A percentile compares a stretch with the other conserved stretches of the same genome.
Evolutionary conservation across 2,888 invertebrate species (phyloP).

Genomic region (Caenorhabditis wallacei): DNA sequence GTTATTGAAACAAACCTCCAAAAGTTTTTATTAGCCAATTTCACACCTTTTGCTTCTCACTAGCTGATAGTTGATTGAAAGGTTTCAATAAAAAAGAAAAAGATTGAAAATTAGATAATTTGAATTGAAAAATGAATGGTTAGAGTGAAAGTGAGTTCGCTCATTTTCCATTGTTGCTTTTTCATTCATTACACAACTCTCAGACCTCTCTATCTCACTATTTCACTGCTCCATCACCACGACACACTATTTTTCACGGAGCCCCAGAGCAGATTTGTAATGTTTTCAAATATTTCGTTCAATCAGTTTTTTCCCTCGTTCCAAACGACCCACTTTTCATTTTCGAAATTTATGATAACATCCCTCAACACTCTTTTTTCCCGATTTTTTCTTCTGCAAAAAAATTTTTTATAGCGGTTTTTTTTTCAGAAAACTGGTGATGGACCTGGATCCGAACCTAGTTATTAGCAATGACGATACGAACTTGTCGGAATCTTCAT

Average conservation of each 20-base stretch:
- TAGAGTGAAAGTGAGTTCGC: neutral
- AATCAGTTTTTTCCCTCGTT: conserved; percentile 52
- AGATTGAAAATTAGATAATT: neutral
- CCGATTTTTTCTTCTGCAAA: conserved; percentile 1
- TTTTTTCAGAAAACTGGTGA: conserved; percentile 59
- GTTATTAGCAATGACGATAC: conserved; percentile 61
- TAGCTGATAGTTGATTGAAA: conserved; percentile 40
- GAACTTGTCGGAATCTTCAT: conserved; percentile 50
- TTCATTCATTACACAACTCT: conserved; percentile 62
- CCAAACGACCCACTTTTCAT: neutral
- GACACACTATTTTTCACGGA: conserved; percentile 45
- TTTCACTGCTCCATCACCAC: conserved; percentile 59
- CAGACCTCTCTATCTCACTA: conserved; percentile 56
- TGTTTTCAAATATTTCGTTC: conserved; percentile 68
- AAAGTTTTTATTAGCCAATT: conserved; percentile 55
- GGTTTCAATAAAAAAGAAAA: neutral
- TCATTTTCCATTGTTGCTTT: conserved; percentile 57
- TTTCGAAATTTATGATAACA: conserved; percentile 15
- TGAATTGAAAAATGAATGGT: neutral
- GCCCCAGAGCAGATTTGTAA: conserved; percentile 64
- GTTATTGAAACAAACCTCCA: conserved; percentile 59
- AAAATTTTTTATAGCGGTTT: neutral
- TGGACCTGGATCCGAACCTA: conserved; percentile 66
- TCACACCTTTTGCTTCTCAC: conserved; percentile 54
- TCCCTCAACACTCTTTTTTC: conserved; percentile 17